Evolutionary conservation across 2,113 vertebrate genomes (phyloP), one percentile per base, ranked within the genome.

Genomic region (Eira barbara): DNA sequence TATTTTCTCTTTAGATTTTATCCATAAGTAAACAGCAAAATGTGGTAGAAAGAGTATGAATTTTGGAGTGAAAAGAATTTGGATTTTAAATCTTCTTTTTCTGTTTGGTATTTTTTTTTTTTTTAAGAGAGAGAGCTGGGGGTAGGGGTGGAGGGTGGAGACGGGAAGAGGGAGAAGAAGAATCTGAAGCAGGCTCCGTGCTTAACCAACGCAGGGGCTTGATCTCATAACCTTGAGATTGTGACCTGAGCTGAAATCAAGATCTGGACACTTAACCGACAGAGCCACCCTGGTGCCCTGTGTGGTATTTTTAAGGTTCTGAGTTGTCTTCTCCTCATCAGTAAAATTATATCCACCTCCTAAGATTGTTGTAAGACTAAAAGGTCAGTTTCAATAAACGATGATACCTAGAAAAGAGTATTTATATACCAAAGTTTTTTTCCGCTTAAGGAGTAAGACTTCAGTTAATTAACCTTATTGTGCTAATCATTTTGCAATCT

Each of bases 1-100:
- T 82, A 18, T 95, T 78, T 96, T 95, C 10, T 93, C 57, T 91
- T 23, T 76, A 91, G 23, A 78, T 61, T 96, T 95, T 95, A 91
- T 52, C 15, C 34, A 3, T 83, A 82, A 86, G 21, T 92, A 94
- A 85, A 86, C 11, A 89, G 42, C 39, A 92, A 78, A 89, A 91
- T 23, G 3, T 93, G 69, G 57, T 89, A 11, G 13, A n/a, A 73
- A 89, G 89, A 73, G 3, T 73, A 74, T 92, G 36, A 21, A 73
- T 84, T 63, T 88, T 65, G 31, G 89, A 71, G 31, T 55, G 87
- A 79, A 73, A 71, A 59, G 76, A 71, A 42, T 92, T 73, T 97
- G 7, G 65, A 84, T 89, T 96, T 92, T 63, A 89, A 84, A 47
- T 57, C 23, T 88, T 88, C 15, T 47, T 96, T 78, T 96, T 83